Conservation (phyloP, 1,140 invertebrate genomes). For the Drosophila tropicalis region DNA sequence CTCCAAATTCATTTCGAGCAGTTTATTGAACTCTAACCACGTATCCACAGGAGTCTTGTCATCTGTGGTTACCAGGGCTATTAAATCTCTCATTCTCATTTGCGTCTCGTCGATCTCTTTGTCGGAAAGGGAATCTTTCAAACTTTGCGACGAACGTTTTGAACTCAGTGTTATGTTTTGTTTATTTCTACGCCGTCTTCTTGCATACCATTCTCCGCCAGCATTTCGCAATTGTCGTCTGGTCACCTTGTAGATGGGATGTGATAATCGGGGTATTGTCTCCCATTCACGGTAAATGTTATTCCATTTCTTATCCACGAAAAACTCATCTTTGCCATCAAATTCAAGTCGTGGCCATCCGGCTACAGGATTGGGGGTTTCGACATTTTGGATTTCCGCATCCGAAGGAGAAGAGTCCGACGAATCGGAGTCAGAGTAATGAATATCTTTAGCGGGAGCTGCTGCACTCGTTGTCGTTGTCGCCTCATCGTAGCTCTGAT, state of each 20-base stretch:
- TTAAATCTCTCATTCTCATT: not conserved
- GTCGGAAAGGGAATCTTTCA: not conserved
- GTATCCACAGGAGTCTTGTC: conserved; percentile 11
- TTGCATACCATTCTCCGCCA: not conserved
- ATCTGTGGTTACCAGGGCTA: conserved; percentile 21
- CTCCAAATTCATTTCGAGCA: conserved; percentile 43
- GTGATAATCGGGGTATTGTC: conserved; percentile 49
- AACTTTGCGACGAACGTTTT: not conserved
- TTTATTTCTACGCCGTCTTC: not conserved
- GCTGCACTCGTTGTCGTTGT: not conserved
- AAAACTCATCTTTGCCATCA: conserved; percentile 84
- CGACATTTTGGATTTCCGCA: not conserved
- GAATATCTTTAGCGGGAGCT: not conserved
- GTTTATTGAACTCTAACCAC: conserved; percentile 52
- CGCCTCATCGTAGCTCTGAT: conserved; percentile 15
- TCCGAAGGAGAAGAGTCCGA: not conserved
- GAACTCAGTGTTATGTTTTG: not conserved
- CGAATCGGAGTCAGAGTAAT: not conserved
- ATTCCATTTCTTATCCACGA: conserved; percentile 84
- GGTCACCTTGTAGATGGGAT: conserved; percentile 75
- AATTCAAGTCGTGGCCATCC: conserved; percentile 51
- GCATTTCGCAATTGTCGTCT: not conserved
- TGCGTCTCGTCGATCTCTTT: not conserved
- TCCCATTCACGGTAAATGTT: conserved; percentile 80
- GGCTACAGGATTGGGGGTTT: not conserved